phyloP scores from a whole-genome alignment of 2,888 invertebrate species.

The Xestia xanthographa region DNA sequence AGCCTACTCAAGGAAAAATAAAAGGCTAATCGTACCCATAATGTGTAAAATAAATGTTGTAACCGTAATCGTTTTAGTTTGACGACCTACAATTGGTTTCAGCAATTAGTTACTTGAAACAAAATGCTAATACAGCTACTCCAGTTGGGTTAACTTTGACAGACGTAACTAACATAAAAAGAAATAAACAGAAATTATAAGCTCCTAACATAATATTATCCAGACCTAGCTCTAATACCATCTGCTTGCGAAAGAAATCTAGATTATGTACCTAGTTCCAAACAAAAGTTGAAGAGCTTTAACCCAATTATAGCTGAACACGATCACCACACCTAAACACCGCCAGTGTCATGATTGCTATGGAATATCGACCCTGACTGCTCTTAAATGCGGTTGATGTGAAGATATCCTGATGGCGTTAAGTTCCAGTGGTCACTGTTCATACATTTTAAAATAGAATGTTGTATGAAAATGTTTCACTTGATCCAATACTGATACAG shows the following conservation, averaged over 20 bases:
- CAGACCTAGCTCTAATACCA: not conserved
- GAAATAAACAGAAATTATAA: not conserved
- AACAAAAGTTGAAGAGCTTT: not conserved
- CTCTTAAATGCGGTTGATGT: no score
- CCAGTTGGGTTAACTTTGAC: conserved; percentile 4
- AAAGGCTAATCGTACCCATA: not conserved
- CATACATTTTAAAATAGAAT: no score
- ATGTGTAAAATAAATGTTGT: not conserved
- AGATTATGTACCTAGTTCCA: conserved; percentile 1
- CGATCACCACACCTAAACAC: not conserved
- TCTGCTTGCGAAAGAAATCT: conserved; percentile 15
- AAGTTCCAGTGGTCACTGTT: not conserved
- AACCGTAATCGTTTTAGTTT: not conserved
- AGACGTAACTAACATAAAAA: not conserved
- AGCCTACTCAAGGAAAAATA: not conserved
- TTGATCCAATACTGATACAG: no score
- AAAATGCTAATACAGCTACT: not conserved
- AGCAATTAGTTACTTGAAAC: not conserved
- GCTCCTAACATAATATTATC: not conserved
- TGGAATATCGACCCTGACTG: not conserved
- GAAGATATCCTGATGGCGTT: no score
- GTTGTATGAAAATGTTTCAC: no score
- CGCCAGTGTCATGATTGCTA: not conserved
- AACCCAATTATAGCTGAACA: not conserved
- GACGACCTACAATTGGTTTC: not conserved